A percentile compares a stretch with the other conserved stretches of the same genome.
Evolutionary conservation across 1,140 invertebrate species (phyloP).

Genomic region (Drosophila rufa): DNA sequence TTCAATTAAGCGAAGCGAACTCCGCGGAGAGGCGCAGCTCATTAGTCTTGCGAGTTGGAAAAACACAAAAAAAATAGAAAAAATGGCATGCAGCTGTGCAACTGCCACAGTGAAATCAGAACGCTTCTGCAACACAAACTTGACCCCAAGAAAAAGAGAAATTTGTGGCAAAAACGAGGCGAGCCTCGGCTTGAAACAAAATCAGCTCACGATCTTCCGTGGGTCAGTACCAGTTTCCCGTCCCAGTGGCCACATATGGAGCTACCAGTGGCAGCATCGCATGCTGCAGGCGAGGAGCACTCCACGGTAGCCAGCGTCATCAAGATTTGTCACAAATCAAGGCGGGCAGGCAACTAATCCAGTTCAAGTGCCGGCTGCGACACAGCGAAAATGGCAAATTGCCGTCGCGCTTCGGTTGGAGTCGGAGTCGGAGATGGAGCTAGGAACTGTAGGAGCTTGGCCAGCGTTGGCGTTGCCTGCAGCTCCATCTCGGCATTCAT

Average conservation of each 20-base stretch:
- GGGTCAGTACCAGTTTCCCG: slow-evolving; percentile 27
- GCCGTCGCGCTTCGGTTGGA: slow-evolving; percentile 51
- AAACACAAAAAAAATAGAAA: slow-evolving; percentile 11
- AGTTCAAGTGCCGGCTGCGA: slow-evolving; percentile 70
- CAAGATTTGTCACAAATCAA: slow-evolving; percentile 83
- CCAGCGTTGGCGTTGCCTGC: slow-evolving; percentile 62
- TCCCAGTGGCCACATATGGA: slow-evolving; percentile 57
- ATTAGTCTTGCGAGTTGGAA: slow-evolving; percentile 34
- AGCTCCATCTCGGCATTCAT: slow-evolving; percentile 4
- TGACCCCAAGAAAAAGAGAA: slow-evolving; percentile 83
- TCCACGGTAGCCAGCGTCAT: slow-evolving; percentile 70
- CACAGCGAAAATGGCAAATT: slow-evolving; percentile 77
- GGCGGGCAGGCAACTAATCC: slow-evolving; percentile 76
- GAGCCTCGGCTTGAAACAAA: slow-evolving; percentile 46
- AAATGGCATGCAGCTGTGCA: slow-evolving; percentile 48
- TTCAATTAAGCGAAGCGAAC: slow-evolving; percentile 56
- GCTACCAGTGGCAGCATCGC: slow-evolving; percentile 38
- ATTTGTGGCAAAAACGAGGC: slow-evolving; percentile 71
- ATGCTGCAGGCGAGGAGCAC: slow-evolving; percentile 61
- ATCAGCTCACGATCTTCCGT: slow-evolving; percentile 76
- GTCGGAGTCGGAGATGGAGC: slow-evolving; percentile 10
- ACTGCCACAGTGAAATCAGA: slow-evolving; percentile 70
- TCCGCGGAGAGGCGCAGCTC: slow-evolving; percentile 30
- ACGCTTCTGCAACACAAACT: slow-evolving; percentile 78
- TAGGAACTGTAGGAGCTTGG: slow-evolving; percentile 10